phyloP scores from a whole-genome alignment of 1,140 invertebrate genomes.

The Bombus terrestris region DNA sequence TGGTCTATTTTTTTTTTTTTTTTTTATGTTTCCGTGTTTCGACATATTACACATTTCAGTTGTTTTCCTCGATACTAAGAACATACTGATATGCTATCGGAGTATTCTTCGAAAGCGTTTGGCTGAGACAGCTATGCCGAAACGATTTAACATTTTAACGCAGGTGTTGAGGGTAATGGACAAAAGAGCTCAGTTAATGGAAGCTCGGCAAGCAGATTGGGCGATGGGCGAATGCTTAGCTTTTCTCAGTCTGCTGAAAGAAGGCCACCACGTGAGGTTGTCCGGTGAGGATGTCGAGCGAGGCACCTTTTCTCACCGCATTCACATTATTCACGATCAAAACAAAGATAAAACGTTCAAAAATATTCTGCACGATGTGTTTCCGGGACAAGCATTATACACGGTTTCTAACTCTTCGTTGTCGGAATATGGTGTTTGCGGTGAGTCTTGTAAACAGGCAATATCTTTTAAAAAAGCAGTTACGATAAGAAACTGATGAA shows the following conservation, averaged over 20 bases:
- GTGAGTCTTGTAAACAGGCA: conserved; percentile 66
- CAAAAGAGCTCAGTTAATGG: conserved; percentile 86
- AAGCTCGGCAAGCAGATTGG: conserved; percentile 90
- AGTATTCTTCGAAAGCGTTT: neutral
- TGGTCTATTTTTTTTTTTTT: too few species aligned
- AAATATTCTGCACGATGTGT: conserved; percentile 86
- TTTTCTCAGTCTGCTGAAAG: conserved; percentile 89
- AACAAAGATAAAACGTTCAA: conserved; percentile 86
- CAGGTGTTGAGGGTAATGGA: conserved; percentile 85
- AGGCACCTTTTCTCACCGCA: conserved; percentile 91
- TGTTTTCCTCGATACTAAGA: neutral
- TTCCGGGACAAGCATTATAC: conserved; percentile 89
- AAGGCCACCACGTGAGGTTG: conserved; percentile 84
- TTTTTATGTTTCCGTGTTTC: too few species aligned
- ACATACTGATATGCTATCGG: neutral
- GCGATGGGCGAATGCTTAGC: conserved; percentile 92
- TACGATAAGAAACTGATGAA: conserved; percentile 11
- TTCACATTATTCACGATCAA: conserved; percentile 94
- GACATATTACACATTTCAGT: too few species aligned
- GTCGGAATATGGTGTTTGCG: conserved; percentile 90
- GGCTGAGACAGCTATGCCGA: neutral
- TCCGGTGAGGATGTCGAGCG: conserved; percentile 95
- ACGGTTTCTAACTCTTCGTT: conserved; percentile 91
- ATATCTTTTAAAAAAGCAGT: neutral
- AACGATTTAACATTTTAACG: conserved; percentile 72